These are phyloP conservation scores for Schizopygopsis malacanthus DNA, from an alignment of 2,797 vertebrate genomes.

Conservation along the genomic window DNA sequence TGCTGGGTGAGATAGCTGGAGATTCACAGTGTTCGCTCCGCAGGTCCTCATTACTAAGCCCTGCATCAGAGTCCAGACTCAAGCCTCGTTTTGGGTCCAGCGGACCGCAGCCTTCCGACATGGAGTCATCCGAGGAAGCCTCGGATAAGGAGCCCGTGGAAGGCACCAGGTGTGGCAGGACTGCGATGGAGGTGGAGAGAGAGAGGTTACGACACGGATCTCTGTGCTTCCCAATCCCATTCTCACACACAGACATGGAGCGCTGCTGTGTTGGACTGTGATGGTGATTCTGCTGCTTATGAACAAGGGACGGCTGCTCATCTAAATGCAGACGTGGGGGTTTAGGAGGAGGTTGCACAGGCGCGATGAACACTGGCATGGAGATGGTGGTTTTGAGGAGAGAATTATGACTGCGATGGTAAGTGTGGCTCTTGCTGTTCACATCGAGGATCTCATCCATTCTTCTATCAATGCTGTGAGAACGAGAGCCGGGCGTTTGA, in stretches of 20 bases:
- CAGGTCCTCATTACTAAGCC: slow-evolving; percentile 81
- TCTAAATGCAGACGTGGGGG: slow-evolving; percentile 83
- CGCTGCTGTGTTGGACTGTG: slow-evolving; percentile 55
- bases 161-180: slow-evolving; percentile 70
- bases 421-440: slow-evolving; percentile 58
- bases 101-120: slow-evolving; percentile 71
- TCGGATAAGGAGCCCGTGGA: slow-evolving; percentile 80
- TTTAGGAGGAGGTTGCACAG: slow-evolving; percentile 83
- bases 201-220: slow-evolving; percentile 72
- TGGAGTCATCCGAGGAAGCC: slow-evolving; percentile 82
- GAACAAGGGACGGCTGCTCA: slow-evolving; percentile 64
- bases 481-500: slow-evolving; percentile 56
- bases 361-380: slow-evolving; percentile 78
- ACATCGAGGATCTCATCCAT: slow-evolving; percentile 55
- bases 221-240: slow-evolving; percentile 58
- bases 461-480: slow-evolving; percentile 70
- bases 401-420: slow-evolving; percentile 72
- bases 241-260: slow-evolving; percentile 70
- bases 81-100: slow-evolving; percentile 73
- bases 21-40: slow-evolving; percentile 76
- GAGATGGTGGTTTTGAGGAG: slow-evolving; percentile 81
- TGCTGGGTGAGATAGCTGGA: slow-evolving; percentile 61
- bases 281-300: slow-evolving; percentile 46
- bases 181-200: slow-evolving; percentile 68
- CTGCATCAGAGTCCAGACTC: slow-evolving; percentile 79